Evolutionary conservation across 2,113 vertebrate genomes (phyloP).

Genomic region (Hypanus sabinus): DNA sequence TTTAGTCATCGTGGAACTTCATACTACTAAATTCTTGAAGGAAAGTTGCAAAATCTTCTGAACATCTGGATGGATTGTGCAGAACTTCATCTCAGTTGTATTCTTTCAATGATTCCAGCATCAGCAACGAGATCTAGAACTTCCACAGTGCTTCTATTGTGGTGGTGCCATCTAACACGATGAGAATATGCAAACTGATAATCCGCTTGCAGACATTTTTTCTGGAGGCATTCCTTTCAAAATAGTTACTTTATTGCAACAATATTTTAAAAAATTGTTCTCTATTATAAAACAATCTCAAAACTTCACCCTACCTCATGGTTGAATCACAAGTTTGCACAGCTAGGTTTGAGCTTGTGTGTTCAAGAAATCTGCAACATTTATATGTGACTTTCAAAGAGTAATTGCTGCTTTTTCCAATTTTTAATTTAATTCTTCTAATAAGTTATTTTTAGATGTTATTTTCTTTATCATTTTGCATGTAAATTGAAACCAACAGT

Average conservation of each 20-base stretch:
- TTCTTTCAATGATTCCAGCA: not conserved
- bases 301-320: not conserved
- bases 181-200: not conserved
- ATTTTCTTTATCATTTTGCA: not conserved
- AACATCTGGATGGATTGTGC: not conserved
- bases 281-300: no score
- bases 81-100: not conserved
- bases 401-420: not conserved
- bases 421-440: not conserved
- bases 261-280: not conserved
- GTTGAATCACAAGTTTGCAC: not conserved
- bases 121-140: not conserved
- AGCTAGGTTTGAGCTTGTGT: not conserved
- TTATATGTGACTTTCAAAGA: not conserved
- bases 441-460: not conserved
- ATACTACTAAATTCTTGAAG: not conserved
- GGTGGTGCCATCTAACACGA: not conserved
- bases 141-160: not conserved
- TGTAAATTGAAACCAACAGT: conserved; percentile 9
- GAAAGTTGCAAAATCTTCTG: not conserved
- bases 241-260: not conserved
- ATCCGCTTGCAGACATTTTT: not conserved
- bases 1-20: not conserved
- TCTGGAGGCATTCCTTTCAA: not conserved
- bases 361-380: not conserved